These are phyloP conservation scores for Lerema accius DNA, from an alignment of 1,140 invertebrate species.

Conservation along the genomic window DNA sequence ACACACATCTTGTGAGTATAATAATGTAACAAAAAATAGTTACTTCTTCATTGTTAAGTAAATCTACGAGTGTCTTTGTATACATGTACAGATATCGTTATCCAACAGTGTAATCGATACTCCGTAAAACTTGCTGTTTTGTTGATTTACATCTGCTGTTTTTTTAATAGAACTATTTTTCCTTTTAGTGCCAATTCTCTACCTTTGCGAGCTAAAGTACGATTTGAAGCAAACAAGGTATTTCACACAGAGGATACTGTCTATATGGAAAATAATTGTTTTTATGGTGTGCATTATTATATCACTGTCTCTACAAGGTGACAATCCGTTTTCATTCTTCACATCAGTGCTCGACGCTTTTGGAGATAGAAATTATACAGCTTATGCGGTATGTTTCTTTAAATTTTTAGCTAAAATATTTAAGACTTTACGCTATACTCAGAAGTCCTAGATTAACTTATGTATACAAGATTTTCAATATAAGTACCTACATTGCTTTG, in stretches of 20 bases:
- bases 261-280: slow-evolving; percentile 92
- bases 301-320: slow-evolving; percentile 87
- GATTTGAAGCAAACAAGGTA: slow-evolving; percentile 91
- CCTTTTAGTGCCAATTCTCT: slow-evolving; percentile 45
- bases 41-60: too few relatives aligned
- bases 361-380: slow-evolving; percentile 88
- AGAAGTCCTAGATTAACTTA: neutral
- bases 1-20: slow-evolving; percentile 52
- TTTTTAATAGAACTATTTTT: neutral
- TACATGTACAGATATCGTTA: too few relatives aligned
- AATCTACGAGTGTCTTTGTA: too few relatives aligned
- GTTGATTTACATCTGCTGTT: too few relatives aligned
- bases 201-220: slow-evolving; percentile 84
- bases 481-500: slow-evolving; percentile 2
- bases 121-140: too few relatives aligned
- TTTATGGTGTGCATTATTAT: slow-evolving; percentile 90
- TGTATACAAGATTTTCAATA: neutral
- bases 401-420: neutral
- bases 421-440: neutral
- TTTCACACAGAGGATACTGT: slow-evolving; percentile 93
- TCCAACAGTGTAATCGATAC: too few relatives aligned
- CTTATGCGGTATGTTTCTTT: slow-evolving; percentile 84
- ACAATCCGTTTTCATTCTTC: slow-evolving; percentile 90
- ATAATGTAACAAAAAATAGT: too few relatives aligned
- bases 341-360: slow-evolving; percentile 87